Evolutionary conservation across 2,113 vertebrate species (phyloP).

Genomic region (Misgurnus anguillicaudatus): DNA sequence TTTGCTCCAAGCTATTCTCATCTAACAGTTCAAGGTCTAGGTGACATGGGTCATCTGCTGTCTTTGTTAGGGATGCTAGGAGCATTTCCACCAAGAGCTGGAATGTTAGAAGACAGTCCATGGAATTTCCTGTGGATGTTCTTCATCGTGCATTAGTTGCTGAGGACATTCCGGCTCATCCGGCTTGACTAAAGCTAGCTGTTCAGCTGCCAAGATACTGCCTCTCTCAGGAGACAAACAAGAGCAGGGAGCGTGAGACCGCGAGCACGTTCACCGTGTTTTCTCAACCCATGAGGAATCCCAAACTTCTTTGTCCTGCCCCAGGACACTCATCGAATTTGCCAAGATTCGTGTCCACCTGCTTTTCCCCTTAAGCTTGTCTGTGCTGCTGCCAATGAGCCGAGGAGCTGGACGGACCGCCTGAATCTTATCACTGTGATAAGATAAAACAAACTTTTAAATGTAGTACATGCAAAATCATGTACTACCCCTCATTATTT

Average conservation of each 20-base stretch:
- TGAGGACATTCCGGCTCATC: constrained; percentile 28
- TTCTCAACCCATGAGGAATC: constrained; percentile 27
- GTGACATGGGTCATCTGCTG: constrained; percentile 21
- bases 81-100: constrained; percentile 34
- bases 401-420: constrained; percentile 25
- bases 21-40: neutral
- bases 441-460: constrained; percentile 21
- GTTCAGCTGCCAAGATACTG: neutral
- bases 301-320: neutral
- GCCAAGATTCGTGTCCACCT: constrained; percentile 19
- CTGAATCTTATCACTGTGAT: constrained; percentile 43
- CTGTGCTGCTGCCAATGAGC: constrained; percentile 20
- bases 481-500: too few relatives aligned
- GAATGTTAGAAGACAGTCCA: constrained; percentile 42
- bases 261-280: constrained; percentile 54
- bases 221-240: constrained; percentile 14
- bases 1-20: constrained; percentile 32
- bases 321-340: constrained; percentile 4
- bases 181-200: neutral
- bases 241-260: constrained; percentile 45
- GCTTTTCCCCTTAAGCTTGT: constrained; percentile 37
- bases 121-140: constrained; percentile 40
- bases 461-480: neutral
- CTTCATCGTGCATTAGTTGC: constrained; percentile 2
- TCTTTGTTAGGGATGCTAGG: constrained; percentile 17